These are phyloP conservation scores for Euplagia quadripunctaria DNA, from an alignment of 2,888 invertebrate species.

Conservation along the genomic window DNA sequence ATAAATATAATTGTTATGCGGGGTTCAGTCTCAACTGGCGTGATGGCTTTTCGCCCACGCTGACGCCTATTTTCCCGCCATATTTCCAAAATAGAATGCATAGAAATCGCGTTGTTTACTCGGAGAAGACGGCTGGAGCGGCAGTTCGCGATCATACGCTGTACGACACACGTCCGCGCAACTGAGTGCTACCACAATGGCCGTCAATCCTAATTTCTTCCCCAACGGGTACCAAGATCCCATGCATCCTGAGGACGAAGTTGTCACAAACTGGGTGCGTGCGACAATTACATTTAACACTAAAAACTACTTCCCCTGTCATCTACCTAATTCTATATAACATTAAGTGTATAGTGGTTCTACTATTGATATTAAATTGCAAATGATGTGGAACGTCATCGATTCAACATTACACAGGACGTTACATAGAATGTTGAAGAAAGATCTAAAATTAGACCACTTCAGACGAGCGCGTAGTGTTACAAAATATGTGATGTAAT, in stretches of 20 bases:
- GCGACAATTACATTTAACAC: slow-evolving; percentile 47
- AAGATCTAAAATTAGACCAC: slow-evolving; percentile 76
- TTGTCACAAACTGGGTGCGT: slow-evolving; percentile 89
- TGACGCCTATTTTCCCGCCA: slow-evolving; percentile 78
- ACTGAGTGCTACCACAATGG: slow-evolving; percentile 71
- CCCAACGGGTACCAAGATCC: slow-evolving; percentile 86
- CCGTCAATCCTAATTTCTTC: slow-evolving; percentile 84
- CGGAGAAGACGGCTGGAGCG: slow-evolving; percentile 80
- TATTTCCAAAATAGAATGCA: slow-evolving; percentile 87
- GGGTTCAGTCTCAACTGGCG: slow-evolving; percentile 68
- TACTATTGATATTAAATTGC: slow-evolving; percentile 37
- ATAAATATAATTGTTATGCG: slow-evolving; percentile 35
- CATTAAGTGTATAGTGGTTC: slow-evolving; percentile 42
- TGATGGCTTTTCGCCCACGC: slow-evolving; percentile 78
- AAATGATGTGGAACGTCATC: slow-evolving; percentile 41
- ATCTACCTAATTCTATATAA: slow-evolving; percentile 30
- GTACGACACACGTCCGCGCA: slow-evolving; percentile 78
- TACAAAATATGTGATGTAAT: slow-evolving; percentile 83
- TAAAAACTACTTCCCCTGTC: slow-evolving; percentile 37
- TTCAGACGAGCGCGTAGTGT: slow-evolving; percentile 72
- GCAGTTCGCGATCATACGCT: slow-evolving; percentile 79
- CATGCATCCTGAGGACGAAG: slow-evolving; percentile 87
- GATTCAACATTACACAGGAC: slow-evolving; percentile 39
- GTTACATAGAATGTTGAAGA: slow-evolving; percentile 54
- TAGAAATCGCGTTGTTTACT: slow-evolving; percentile 84